These are phyloP conservation scores for Centruroides sculpturatus DNA, from an alignment of 1,140 invertebrate genomes.

Conservation along the genomic window DNA sequence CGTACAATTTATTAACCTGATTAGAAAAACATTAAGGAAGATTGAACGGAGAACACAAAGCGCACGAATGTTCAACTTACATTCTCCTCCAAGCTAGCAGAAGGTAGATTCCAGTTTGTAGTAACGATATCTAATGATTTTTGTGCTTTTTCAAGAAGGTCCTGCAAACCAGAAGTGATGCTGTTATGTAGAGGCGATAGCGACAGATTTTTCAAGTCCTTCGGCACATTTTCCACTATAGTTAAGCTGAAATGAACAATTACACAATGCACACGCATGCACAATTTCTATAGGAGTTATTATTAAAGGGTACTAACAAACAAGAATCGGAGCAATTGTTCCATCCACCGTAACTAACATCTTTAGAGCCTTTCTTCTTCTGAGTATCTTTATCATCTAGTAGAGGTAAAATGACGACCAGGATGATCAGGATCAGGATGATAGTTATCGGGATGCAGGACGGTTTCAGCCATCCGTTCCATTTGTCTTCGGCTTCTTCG, in stretches of 20 bases:
- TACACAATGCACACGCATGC: no score
- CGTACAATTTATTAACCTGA: no score
- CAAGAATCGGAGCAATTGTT: no score
- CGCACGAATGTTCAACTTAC: no score
- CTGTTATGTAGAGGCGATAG: constrained; percentile 40
- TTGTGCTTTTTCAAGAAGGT: constrained; percentile 55
- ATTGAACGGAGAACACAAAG: no score
- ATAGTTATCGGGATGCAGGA: constrained; percentile 64
- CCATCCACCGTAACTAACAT: no score
- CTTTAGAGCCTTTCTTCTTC: no score
- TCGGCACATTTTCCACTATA: constrained; percentile 76
- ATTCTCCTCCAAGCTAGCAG: no score
- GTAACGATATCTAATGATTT: constrained; percentile 73
- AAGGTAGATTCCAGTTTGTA: no score
- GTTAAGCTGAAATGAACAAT: background rate
- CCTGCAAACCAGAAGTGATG: constrained; percentile 62
- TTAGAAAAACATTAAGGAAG: no score
- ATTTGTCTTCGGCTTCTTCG: constrained; percentile 15
- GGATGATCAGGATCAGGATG: constrained; percentile 53
- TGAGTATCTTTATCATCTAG: constrained; percentile 27
- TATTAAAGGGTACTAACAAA: no score
- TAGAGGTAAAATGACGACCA: constrained; percentile 55
- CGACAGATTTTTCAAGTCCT: constrained; percentile 56
- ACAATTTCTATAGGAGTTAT: no score
- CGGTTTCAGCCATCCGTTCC: constrained; percentile 45